Percentiles rank a stretch among this genome's conserved stretches.
Conservation (phyloP, 2,113 vertebrate species). For the Halichoerus grypus region DNA sequence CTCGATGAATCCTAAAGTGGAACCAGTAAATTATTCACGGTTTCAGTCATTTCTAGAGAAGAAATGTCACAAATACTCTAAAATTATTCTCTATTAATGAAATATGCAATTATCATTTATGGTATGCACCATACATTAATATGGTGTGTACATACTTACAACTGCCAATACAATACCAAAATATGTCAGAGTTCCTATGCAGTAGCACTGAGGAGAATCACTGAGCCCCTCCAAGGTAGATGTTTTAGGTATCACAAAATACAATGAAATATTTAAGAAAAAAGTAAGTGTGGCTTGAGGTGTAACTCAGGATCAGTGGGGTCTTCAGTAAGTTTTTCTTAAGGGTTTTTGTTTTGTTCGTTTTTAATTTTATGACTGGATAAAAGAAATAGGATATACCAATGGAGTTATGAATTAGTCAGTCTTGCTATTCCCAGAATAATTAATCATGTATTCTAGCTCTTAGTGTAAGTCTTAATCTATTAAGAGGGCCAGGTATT, state of each 20-base stretch:
- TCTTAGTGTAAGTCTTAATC: background rate
- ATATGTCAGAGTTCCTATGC: background rate
- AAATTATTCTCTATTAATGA: conserved; percentile 31
- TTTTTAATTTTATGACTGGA: background rate
- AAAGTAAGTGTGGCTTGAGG: background rate
- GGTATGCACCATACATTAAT: background rate
- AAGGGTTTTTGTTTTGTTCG: background rate
- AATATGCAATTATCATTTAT: background rate
- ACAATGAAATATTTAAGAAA: background rate
- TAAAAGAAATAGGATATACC: background rate
- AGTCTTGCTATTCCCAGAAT: background rate
- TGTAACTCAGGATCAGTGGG: background rate
- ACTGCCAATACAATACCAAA: background rate
- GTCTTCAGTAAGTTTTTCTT: background rate
- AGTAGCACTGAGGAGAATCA: background rate
- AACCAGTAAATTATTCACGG: conserved; percentile 1
- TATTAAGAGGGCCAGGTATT: background rate
- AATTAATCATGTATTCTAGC: background rate
- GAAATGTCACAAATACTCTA: background rate
- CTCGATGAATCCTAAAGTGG: conserved; percentile 41
- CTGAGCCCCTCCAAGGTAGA: background rate
- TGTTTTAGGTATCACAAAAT: background rate
- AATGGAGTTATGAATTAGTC: background rate
- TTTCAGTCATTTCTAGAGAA: conserved; percentile 41
- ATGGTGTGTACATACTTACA: background rate